phyloP scores from a whole-genome alignment of 2,113 vertebrate genomes.

The Nyctereutes procyonoides region DNA sequence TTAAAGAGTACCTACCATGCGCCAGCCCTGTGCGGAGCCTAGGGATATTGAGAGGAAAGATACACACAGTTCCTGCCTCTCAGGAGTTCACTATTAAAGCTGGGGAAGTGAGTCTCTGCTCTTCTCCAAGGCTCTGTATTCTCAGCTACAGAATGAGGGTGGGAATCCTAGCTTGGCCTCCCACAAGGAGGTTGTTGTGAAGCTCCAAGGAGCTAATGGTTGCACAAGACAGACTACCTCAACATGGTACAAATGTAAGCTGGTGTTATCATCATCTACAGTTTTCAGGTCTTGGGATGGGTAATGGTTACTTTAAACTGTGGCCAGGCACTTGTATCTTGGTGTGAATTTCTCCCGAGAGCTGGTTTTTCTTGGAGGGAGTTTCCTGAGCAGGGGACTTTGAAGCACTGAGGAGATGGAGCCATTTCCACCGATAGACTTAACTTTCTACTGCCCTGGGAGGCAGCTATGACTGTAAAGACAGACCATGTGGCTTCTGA shows the following conservation, averaged over 20 bases:
- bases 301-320: not conserved
- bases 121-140: not conserved
- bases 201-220: not conserved
- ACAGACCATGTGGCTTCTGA: not conserved
- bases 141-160: not conserved
- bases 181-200: not conserved
- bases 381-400: not conserved
- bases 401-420: not conserved
- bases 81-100: not conserved
- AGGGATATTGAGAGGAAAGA: not conserved
- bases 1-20: not conserved
- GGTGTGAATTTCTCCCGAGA: not conserved
- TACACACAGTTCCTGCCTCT: not conserved
- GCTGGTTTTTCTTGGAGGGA: not conserved
- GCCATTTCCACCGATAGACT: not conserved
- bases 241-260: not conserved
- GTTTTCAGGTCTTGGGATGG: not conserved
- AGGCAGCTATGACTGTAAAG: not conserved
- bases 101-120: not conserved
- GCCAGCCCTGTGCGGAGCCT: not conserved
- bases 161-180: not conserved
- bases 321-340: not conserved
- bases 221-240: not conserved
- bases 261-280: not conserved
- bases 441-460: not conserved